Percentiles rank a stretch among this genome's conserved stretches.
phyloP scores from a whole-genome alignment of 2,888 invertebrate genomes.

The Polia nebulosa region DNA sequence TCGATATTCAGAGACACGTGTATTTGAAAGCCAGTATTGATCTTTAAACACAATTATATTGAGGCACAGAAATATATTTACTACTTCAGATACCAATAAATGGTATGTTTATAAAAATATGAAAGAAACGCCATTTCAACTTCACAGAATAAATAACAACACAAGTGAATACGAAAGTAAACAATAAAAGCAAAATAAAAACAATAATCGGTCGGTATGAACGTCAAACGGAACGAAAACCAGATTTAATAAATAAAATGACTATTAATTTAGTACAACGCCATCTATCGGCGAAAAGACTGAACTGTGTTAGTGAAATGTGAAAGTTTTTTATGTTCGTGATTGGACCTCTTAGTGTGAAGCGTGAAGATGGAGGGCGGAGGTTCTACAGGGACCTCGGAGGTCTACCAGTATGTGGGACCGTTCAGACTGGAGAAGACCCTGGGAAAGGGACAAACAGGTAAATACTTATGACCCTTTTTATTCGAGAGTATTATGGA shows the following conservation, averaged over 20 bases:
- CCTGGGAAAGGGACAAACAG: conserved; percentile 99
- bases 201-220: conserved; percentile 49
- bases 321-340: conserved; percentile 70
- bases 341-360: conserved; percentile 63
- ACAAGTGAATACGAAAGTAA: conserved; percentile 7
- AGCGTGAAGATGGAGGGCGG: conserved; percentile 83
- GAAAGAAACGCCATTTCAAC: neutral
- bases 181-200: conserved; percentile 22
- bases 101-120: neutral
- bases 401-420: conserved; percentile 98
- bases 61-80: conserved; percentile 45
- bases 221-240: conserved; percentile 46
- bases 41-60: neutral
- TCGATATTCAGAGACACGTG: neutral
- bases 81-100: neutral
- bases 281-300: conserved; percentile 64
- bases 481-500: too few species aligned
- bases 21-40: too few species aligned
- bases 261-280: conserved; percentile 56
- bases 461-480: conserved; percentile 92
- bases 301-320: conserved; percentile 63
- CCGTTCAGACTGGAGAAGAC: conserved; percentile 99
- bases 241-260: conserved; percentile 55
- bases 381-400: conserved; percentile 82
- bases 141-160: conserved; percentile 35